phyloP scores from a whole-genome alignment of 2,113 vertebrate genomes.

The Anoura caudifer region DNA sequence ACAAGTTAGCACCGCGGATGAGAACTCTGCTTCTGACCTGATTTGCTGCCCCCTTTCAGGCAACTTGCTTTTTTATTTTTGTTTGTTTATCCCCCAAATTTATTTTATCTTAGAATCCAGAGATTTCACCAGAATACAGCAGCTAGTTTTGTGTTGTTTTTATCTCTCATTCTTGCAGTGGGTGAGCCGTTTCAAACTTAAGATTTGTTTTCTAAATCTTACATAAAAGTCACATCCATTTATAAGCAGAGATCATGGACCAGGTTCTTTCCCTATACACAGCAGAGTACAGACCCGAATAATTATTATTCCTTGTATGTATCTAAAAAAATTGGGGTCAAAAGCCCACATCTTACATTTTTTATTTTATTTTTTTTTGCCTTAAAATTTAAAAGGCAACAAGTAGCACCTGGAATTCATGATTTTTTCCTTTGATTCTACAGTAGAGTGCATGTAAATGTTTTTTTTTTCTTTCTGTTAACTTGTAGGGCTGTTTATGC shows the following conservation, averaged over 20 bases:
- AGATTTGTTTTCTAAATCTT: background rate
- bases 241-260: background rate
- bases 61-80: background rate
- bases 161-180: background rate
- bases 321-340: background rate
- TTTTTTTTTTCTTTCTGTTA: background rate
- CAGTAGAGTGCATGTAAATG: background rate
- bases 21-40: background rate
- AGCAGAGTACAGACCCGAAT: background rate
- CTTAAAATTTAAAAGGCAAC: background rate
- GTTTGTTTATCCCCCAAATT: background rate
- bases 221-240: background rate
- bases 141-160: background rate
- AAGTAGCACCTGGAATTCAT: background rate
- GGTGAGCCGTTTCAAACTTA: background rate
- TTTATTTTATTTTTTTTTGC: background rate
- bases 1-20: background rate
- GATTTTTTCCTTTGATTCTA: background rate
- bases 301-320: background rate
- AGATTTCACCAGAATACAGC: background rate
- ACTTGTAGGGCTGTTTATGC: background rate
- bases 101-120: background rate
- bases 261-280: background rate
- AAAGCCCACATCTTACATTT: background rate
- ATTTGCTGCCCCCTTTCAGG: background rate